These are phyloP conservation scores for Enhydra lutris DNA, from an alignment of 2,113 vertebrate species.

Conservation along the genomic window DNA sequence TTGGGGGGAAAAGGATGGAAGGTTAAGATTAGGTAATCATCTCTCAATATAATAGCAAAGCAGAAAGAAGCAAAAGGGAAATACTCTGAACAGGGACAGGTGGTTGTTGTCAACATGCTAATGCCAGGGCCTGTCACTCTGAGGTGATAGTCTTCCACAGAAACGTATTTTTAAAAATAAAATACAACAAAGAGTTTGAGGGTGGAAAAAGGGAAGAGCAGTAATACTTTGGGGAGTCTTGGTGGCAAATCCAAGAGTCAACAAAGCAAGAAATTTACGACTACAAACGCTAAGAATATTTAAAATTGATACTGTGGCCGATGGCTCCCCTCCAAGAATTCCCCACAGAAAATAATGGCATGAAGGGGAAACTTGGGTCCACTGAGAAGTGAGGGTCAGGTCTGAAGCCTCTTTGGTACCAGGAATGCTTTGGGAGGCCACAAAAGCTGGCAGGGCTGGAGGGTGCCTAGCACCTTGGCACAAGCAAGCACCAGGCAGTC, in stretches of 20 bases:
- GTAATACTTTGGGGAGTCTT: slow-evolving; percentile 14
- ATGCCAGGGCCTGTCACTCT: not conserved
- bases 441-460: slow-evolving; percentile 61
- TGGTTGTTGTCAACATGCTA: not conserved
- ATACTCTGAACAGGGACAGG: not conserved
- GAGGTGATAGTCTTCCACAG: not conserved
- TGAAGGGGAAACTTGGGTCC: slow-evolving; percentile 3
- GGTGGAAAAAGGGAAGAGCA: not conserved
- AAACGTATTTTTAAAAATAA: slow-evolving; percentile 29
- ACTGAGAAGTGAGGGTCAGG: slow-evolving; percentile 39
- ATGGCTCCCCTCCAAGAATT: slow-evolving; percentile 58
- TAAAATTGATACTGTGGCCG: slow-evolving; percentile 40
- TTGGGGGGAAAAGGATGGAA: not conserved
- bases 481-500: slow-evolving; percentile 70
- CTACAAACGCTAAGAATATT: slow-evolving; percentile 6
- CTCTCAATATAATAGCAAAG: not conserved
- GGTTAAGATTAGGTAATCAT: not conserved
- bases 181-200: not conserved
- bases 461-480: slow-evolving; percentile 74
- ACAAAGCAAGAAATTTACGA: slow-evolving; percentile 22
- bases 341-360: slow-evolving; percentile 46
- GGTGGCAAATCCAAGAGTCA: slow-evolving; percentile 43
- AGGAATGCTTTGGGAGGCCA: slow-evolving; percentile 75
- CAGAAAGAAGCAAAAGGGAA: slow-evolving; percentile 30
- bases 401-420: slow-evolving; percentile 76